Evolutionary conservation across 2,888 invertebrate genomes (phyloP), one percentile per base, ranked within the genome.

Genomic region (Cantharis rufa): DNA sequence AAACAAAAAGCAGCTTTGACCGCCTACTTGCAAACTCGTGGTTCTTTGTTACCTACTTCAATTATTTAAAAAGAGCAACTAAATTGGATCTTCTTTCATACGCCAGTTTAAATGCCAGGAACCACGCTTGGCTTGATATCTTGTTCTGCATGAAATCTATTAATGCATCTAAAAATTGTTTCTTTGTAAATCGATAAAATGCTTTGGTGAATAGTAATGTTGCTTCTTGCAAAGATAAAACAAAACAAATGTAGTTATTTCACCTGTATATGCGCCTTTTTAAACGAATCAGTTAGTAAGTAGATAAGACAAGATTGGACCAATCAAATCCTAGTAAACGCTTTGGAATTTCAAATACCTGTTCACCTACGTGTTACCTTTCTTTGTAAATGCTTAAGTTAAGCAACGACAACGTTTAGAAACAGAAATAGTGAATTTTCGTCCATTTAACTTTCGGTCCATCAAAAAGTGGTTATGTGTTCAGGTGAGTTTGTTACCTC

Each of bases 311-410:
- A 70, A 74, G 61, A 32, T 69, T 72, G 21, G 68, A 62, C 80
- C 79, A 80, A 80, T 80, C 78, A 77, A 71, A 76, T 70, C n/a
- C 64, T 70, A 28, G 69, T 32, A 73, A 48, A 75, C 75, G 69
- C 74, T 76, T 74, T 74, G 79, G 80, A 79, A 80, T 79, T 81
- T 78, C 79, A 80, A 81, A 81, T 81, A 81, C 81, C 80, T 81
- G 81, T 81, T 80, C 81, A 79, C 81, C 81, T 81, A 81, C 81
- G 81, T 80, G 81, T 74, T 78, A 76, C 80, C 80, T 80, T 81
- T 79, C 79, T 72, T 77, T 78, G 66, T 69, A 66, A 70, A 28
- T 61, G 68, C 76, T 15, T 62, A 69, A 66, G 64, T 48, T 69
- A 79, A 79, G 75, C 69, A 72, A 32, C 74, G 75, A 79, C 80